Percentiles rank a stretch among this genome's conserved stretches.
Conservation (phyloP, 30 jellyfish, hydroid and myxozoan genomes). For the Aurelia coerulea region DNA sequence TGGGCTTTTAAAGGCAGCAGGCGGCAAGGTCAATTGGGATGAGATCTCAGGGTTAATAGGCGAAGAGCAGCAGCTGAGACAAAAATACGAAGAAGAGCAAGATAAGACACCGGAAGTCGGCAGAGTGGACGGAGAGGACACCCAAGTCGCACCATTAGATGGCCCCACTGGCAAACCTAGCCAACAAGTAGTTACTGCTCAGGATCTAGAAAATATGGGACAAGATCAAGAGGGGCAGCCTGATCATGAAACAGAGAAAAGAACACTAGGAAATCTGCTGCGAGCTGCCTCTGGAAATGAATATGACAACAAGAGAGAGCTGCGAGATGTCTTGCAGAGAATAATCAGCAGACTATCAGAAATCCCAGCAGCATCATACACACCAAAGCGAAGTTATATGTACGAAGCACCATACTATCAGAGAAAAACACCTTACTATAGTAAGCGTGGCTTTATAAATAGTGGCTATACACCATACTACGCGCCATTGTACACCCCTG, state of each 20-base stretch:
- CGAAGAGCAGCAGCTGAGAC: slow-evolving; percentile 41
- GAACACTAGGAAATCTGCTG: slow-evolving; percentile 29
- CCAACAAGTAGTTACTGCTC: slow-evolving; percentile 29
- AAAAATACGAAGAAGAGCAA: background rate
- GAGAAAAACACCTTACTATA: background rate
- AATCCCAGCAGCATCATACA: slow-evolving; percentile 3
- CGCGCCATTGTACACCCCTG: background rate
- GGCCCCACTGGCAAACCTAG: slow-evolving; percentile 7
- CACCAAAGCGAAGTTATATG: background rate
- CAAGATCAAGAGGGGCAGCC: background rate
- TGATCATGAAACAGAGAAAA: slow-evolving; percentile 50
- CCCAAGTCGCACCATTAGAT: slow-evolving; percentile 9
- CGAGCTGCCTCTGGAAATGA: slow-evolving; percentile 5
- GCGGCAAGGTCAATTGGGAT: slow-evolving; percentile 50
- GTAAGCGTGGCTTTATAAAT: slow-evolving; percentile 19
- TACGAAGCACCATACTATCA: slow-evolving; percentile 26
- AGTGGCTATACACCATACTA: slow-evolving; percentile 21
- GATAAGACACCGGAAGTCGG: slow-evolving; percentile 68
- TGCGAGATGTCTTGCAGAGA: slow-evolving; percentile 29
- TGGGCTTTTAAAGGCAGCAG: slow-evolving; percentile 14
- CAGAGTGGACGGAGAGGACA: slow-evolving; percentile 44
- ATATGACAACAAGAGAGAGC: slow-evolving; percentile 24
- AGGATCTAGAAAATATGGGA: slow-evolving; percentile 25
- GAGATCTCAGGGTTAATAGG: slow-evolving; percentile 56
- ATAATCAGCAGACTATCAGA: slow-evolving; percentile 48